Percentiles rank a stretch among this genome's conserved stretches.
Evolutionary conservation across 2,888 invertebrate species (phyloP).

Genomic region (Limnephilus marmoratus): DNA sequence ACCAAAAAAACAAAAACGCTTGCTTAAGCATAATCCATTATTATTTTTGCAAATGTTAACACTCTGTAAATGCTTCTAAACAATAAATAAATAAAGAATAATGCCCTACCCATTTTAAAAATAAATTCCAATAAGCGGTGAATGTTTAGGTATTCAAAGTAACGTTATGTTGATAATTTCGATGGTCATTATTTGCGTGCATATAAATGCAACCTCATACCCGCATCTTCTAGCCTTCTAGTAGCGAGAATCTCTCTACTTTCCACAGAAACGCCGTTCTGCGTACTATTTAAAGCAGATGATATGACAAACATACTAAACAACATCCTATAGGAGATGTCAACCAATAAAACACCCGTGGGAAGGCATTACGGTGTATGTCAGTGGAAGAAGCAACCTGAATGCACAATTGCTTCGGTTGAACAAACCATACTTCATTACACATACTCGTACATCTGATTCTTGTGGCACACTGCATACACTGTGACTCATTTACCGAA

Average conservation of each 20-base stretch:
- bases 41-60: too few relatives aligned
- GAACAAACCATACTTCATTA: constrained; percentile 15
- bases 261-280: constrained; percentile 13
- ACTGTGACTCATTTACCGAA: constrained; percentile 1
- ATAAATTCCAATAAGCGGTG: too few relatives aligned
- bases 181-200: background rate
- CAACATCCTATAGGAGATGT: constrained; percentile 44
- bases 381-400: constrained; percentile 43
- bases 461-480: background rate
- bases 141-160: background rate
- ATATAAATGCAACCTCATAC: background rate
- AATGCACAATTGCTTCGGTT: constrained; percentile 48
- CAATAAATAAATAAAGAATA: too few relatives aligned
- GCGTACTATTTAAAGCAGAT: constrained; percentile 18
- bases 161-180: background rate
- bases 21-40: too few relatives aligned
- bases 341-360: constrained; percentile 51
- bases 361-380: constrained; percentile 47
- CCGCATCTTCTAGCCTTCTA: background rate
- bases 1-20: too few relatives aligned
- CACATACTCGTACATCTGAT: background rate
- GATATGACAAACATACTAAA: constrained; percentile 48
- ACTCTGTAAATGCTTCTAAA: too few relatives aligned
- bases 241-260: background rate
- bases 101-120: too few relatives aligned